phyloP scores from a whole-genome alignment of 2,888 invertebrate genomes.

The Eurois occulta region DNA sequence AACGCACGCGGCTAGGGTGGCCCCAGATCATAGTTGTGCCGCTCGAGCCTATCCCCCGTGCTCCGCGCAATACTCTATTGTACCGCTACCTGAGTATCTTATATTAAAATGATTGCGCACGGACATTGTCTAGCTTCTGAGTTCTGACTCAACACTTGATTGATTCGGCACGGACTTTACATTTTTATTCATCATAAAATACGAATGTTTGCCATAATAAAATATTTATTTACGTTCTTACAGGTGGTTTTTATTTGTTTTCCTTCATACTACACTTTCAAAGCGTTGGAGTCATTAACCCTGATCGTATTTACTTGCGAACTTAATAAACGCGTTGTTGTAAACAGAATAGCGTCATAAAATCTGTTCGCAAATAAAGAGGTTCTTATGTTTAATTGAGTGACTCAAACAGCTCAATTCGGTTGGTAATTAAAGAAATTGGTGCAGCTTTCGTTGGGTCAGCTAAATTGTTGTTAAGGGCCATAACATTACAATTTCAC shows the following conservation, averaged over 20 bases:
- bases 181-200: conserved; percentile 37
- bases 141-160: conserved; percentile 35
- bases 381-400: conserved; percentile 83
- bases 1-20: conserved; percentile 78
- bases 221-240: conserved; percentile 70
- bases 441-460: conserved; percentile 83
- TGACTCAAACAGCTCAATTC: conserved; percentile 82
- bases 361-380: conserved; percentile 81
- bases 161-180: conserved; percentile 23
- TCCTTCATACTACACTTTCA: conserved; percentile 72
- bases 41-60: conserved; percentile 20
- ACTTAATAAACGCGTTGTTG: conserved; percentile 72
- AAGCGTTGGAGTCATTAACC: conserved; percentile 79
- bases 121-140: conserved; percentile 28
- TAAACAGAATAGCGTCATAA: conserved; percentile 78
- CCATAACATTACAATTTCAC: conserved; percentile 87
- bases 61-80: conserved; percentile 22
- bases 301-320: conserved; percentile 77
- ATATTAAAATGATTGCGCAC: conserved; percentile 38
- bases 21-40: conserved; percentile 52
- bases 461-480: conserved; percentile 85
- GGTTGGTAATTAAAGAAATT: conserved; percentile 84
- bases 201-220: conserved; percentile 61
- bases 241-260: conserved; percentile 71
- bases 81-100: conserved; percentile 29